These are phyloP conservation scores for Parelbella ahira DNA, from an alignment of 2,888 invertebrate species.

Conservation along the genomic window DNA sequence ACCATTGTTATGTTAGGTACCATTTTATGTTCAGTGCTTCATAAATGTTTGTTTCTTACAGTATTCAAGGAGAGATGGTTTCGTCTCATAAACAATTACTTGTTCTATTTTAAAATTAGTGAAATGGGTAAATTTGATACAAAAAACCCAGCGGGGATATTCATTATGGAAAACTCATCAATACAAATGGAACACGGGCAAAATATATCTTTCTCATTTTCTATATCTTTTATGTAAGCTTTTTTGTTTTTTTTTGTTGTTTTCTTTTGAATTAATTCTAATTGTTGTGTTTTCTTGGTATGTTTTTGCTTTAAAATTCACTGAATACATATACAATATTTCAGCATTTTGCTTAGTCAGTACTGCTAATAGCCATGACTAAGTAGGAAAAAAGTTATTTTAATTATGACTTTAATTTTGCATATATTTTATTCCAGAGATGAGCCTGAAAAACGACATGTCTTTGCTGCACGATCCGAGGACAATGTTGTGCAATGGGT, in stretches of 20 bases:
- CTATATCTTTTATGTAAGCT: slow-evolving; percentile 83
- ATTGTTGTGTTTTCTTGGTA: background rate
- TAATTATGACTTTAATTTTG: too few relatives aligned
- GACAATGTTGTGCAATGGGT: slow-evolving; percentile 87
- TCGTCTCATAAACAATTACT: slow-evolving; percentile 85
- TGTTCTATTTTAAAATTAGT: slow-evolving; percentile 88
- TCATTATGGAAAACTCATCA: slow-evolving; percentile 87
- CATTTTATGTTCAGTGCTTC: background rate
- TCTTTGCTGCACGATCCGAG: slow-evolving; percentile 86
- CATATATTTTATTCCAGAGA: slow-evolving; percentile 44
- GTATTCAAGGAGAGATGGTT: slow-evolving; percentile 90
- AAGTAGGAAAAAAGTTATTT: too few relatives aligned
- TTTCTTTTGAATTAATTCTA: background rate
- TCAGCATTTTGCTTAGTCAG: too few relatives aligned
- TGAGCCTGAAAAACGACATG: slow-evolving; percentile 84
- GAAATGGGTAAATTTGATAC: slow-evolving; percentile 83
- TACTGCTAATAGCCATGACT: too few relatives aligned
- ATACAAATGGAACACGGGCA: slow-evolving; percentile 84
- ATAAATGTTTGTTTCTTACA: slow-evolving; percentile 49
- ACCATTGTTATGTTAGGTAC: too few relatives aligned
- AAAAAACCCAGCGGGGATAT: slow-evolving; percentile 84
- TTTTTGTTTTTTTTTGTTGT: slow-evolving; percentile 2
- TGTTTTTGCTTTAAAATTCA: too few relatives aligned
- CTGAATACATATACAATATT: too few relatives aligned
- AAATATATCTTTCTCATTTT: slow-evolving; percentile 87